Percentiles rank a stretch among this genome's conserved stretches.
phyloP scores from a whole-genome alignment of 2,797 vertebrate species.

The Malurus leucopterus region DNA sequence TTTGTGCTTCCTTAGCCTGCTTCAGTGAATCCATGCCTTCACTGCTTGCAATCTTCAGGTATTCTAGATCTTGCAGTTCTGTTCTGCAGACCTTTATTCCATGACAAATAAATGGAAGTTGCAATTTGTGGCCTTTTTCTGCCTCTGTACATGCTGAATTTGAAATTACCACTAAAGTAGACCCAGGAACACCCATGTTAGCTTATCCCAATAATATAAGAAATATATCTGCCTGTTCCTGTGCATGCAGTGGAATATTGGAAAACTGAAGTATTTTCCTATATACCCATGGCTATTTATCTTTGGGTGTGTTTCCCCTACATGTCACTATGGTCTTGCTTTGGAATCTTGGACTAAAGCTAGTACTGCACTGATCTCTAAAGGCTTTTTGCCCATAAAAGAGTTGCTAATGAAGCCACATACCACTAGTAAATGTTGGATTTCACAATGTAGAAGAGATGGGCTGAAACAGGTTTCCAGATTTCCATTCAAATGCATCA shows the following conservation, averaged over 20 bases:
- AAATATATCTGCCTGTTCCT: neutral
- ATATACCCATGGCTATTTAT: neutral
- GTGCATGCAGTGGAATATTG: neutral
- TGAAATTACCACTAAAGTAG: neutral
- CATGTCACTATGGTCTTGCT: neutral
- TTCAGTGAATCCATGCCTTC: neutral
- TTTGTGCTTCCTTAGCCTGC: neutral
- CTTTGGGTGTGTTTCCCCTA: neutral
- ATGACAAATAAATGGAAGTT: neutral
- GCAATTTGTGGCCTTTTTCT: neutral
- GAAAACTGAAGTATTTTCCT: neutral
- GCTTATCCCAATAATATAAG: neutral
- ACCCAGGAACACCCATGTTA: neutral
- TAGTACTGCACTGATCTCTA: neutral
- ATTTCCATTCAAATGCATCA: neutral
- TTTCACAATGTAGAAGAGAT: neutral
- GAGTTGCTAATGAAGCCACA: neutral
- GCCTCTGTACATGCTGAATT: neutral
- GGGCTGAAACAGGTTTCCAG: neutral
- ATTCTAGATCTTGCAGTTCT: neutral
- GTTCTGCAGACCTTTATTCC: neutral
- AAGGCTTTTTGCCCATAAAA: neutral
- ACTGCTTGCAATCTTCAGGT: neutral
- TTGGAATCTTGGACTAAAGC: neutral
- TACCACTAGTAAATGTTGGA: neutral